These are phyloP conservation scores for Camponotus floridanus DNA, from an alignment of 1,140 invertebrate genomes.

Conservation along the genomic window DNA sequence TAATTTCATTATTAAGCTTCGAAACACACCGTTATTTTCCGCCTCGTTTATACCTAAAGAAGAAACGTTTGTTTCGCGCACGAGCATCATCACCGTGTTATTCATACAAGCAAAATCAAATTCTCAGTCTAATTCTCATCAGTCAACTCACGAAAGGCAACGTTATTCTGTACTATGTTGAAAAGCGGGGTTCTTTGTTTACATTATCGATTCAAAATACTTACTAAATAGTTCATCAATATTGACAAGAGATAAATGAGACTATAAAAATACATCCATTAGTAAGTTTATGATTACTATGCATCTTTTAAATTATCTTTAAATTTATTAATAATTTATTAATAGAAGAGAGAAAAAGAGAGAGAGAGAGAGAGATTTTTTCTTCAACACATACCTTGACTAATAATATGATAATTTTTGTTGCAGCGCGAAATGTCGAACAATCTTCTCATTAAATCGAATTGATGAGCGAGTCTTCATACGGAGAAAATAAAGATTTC, in stretches of 20 bases:
- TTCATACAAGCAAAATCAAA: slow-evolving; percentile 54
- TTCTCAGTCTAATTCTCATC: neutral
- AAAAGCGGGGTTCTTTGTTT: neutral
- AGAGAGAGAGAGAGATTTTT: too few species aligned
- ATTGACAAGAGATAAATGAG: neutral
- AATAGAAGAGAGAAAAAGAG: too few species aligned
- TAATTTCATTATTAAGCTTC: neutral
- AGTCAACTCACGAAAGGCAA: neutral
- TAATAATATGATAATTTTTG: neutral
- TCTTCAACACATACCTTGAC: too few species aligned
- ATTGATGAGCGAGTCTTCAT: slow-evolving; percentile 74
- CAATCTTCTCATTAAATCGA: slow-evolving; percentile 50
- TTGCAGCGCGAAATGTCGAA: slow-evolving; percentile 8
- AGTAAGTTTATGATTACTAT: too few species aligned
- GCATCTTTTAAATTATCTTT: too few species aligned
- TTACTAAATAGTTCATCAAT: neutral
- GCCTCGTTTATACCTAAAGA: slow-evolving; percentile 13
- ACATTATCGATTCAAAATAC: neutral
- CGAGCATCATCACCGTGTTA: slow-evolving; percentile 41
- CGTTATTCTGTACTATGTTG: neutral
- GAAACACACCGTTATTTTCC: slow-evolving; percentile 9
- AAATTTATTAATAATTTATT: too few species aligned
- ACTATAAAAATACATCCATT: neutral
- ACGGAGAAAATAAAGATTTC: slow-evolving; percentile 48
- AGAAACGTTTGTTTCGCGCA: slow-evolving; percentile 9